Conservation (phyloP, 2,113 vertebrate species). For the Rhea pennata region DNA sequence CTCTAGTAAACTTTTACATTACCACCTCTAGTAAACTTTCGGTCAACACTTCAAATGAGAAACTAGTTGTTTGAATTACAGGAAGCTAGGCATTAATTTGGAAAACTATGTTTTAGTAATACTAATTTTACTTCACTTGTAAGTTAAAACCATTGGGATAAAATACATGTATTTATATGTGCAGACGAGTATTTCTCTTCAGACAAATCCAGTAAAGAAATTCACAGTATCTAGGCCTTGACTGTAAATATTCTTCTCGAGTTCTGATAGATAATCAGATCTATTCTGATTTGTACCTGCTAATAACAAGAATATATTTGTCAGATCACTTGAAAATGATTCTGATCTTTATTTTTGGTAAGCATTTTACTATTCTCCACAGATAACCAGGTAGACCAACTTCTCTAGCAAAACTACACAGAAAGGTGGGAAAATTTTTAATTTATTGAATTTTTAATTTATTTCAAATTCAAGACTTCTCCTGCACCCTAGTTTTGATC, state of each 20-base stretch:
- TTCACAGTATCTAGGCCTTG: not conserved
- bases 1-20: not conserved
- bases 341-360: not conserved
- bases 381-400: accelerated
- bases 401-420: not conserved
- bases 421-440: not conserved
- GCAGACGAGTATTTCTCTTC: not conserved
- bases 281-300: no score
- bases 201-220: not conserved
- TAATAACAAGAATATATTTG: not conserved
- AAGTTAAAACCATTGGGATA: not conserved
- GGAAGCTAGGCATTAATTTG: not conserved
- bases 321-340: not conserved
- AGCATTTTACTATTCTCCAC: not conserved
- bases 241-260: not conserved
- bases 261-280: not conserved
- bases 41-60: not conserved
- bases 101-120: not conserved
- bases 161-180: not conserved
- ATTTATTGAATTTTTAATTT: not conserved
- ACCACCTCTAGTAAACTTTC: not conserved
- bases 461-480: not conserved
- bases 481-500: not conserved
- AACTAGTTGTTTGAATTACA: not conserved
- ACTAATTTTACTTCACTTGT: not conserved